Evolutionary conservation across 2,888 invertebrate species (phyloP), one percentile per base, ranked within the genome.

Genomic region (Strigamia transsilvanica): DNA sequence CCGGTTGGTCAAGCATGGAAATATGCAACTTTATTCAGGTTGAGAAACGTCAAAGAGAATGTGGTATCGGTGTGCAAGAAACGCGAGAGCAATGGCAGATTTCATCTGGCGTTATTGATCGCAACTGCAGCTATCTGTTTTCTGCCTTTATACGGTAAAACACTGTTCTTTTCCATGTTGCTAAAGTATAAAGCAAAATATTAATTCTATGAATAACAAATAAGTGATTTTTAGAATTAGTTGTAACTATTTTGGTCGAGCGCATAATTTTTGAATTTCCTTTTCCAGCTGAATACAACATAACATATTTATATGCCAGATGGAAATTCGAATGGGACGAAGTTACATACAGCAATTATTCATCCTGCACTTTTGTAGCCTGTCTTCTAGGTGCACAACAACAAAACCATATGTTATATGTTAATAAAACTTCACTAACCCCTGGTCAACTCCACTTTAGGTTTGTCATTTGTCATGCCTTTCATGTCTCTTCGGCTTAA

Each of bases 141-240:
- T 21, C 46, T 80, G 18, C 80, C 80, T 10, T 42, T 80, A 42
- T 23, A 42, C n/a, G 80, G 80, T 80, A n/a, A 23, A n/a, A 80
- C 13, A 34, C 12, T 5, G 18, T 42, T 42, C 15, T 10, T 9
- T 2, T 10, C 9, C 12, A 18, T 15, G 10, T 42, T 42, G 7
- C 4, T 10, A 42, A 15, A 42, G 12, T 42, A 10, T 42, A 10
- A 15, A 42, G n/a, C n/a, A n/a, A n/a, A n/a, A n/a, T n/a, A n/a
- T n/a, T n/a, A n/a, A n/a, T n/a, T n/a, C n/a, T n/a, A n/a, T n/a
- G n/a, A n/a, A n/a, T n/a, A n/a, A n/a, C n/a, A n/a, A n/a, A n/a
- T n/a, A n/a, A n/a, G n/a, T n/a, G n/a, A 13, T 56, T 56, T 56
- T 9, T 56, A 5, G 7, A 5, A n/a, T n/a, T 56, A n/a, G 10